Evolutionary conservation across 2,888 invertebrate genomes (phyloP).

Genomic region (Elmis aenea): DNA sequence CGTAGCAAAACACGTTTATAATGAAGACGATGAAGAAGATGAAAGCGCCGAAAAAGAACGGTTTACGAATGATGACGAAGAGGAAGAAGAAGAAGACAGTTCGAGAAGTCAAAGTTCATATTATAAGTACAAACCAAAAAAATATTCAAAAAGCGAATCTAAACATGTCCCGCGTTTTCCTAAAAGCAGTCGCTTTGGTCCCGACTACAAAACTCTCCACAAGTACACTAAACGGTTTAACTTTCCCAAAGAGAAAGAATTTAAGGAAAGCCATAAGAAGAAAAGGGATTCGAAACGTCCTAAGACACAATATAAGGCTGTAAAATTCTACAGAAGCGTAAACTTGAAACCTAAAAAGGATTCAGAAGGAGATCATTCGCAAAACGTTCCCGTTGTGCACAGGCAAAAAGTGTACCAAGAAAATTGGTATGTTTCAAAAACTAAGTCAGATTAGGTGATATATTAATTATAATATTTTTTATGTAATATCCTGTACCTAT

Average conservation of each 20-base stretch:
- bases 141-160: not conserved
- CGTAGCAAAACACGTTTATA: conserved; percentile 8
- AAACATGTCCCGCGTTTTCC: conserved; percentile 5
- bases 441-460: no score
- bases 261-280: no score
- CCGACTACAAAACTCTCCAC: conserved; percentile 5
- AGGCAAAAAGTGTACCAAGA: conserved; percentile 23
- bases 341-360: conserved; percentile 15
- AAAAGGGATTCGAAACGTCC: no score
- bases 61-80: conserved; percentile 17
- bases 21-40: conserved; percentile 17
- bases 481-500: no score
- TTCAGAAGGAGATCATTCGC: conserved; percentile 22
- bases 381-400: conserved; percentile 24
- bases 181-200: conserved; percentile 6
- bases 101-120: conserved; percentile 8
- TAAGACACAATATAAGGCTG: conserved; percentile 16
- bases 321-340: conserved; percentile 15
- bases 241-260: conserved; percentile 7
- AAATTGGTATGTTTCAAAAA: conserved; percentile 27
- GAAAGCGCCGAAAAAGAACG: conserved; percentile 16
- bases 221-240: conserved; percentile 5
- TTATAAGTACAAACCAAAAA: conserved; percentile 10
- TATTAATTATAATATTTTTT: no score
- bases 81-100: conserved; percentile 19